Evolutionary conservation across 2,113 vertebrate genomes (phyloP).

Genomic region (Chaenocephalus aceratus): DNA sequence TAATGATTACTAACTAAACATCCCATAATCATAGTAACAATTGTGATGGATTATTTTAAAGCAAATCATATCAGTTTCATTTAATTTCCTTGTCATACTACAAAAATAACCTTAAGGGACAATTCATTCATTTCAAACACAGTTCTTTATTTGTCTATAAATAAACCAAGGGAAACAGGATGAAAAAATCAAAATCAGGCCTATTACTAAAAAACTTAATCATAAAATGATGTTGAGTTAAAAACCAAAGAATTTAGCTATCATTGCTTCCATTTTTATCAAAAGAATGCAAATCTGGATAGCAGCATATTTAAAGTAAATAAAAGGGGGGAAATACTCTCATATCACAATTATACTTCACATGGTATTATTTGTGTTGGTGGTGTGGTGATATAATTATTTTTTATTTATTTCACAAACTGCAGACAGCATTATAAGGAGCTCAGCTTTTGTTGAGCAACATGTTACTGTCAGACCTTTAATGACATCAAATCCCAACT

Average conservation of each 20-base stretch:
- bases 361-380: conserved; percentile 9
- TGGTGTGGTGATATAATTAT: conserved; percentile 2
- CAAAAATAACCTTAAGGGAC: neutral
- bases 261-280: conserved; percentile 26
- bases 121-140: conserved; percentile 30
- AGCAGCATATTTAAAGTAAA: conserved; percentile 26
- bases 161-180: conserved; percentile 57
- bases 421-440: neutral
- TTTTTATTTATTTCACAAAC: neutral
- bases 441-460: conserved; percentile 11
- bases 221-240: neutral
- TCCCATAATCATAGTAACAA: neutral
- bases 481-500: conserved; percentile 28
- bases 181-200: conserved; percentile 9
- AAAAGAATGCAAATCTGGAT: conserved; percentile 1
- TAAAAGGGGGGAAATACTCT: neutral
- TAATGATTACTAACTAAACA: neutral
- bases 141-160: conserved; percentile 74
- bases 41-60: neutral
- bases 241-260: conserved; percentile 18
- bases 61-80: too few relatives aligned
- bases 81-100: neutral
- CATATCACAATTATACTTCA: conserved; percentile 16
- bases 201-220: conserved; percentile 13
- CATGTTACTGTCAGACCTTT: conserved; percentile 14